Evolutionary conservation across 2,797 vertebrate genomes (phyloP).

Genomic region (Alfaro cultratus): DNA sequence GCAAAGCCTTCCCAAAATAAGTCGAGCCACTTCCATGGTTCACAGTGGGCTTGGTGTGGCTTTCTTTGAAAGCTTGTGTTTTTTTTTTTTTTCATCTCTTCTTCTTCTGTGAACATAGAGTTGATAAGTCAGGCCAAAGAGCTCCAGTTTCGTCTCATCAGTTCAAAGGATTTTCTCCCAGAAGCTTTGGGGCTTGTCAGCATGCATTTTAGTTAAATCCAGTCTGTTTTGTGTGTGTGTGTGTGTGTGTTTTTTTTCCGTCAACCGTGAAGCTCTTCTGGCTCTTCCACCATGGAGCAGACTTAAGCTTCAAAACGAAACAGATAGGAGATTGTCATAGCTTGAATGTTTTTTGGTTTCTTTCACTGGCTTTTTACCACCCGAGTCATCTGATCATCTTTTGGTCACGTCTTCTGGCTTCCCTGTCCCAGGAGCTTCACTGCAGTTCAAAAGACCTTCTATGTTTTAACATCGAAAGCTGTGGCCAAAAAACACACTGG

Average conservation of each 20-base stretch:
- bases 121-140: not conserved
- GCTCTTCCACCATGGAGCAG: not conserved
- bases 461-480: not conserved
- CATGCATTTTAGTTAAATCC: not conserved
- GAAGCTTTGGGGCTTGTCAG: constrained; percentile 28
- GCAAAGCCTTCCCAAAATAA: not conserved
- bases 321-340: not conserved
- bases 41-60: not conserved
- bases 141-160: not conserved
- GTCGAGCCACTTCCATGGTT: not conserved
- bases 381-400: not conserved
- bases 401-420: not conserved
- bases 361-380: not conserved
- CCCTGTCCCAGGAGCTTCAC: not conserved
- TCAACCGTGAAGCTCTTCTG: not conserved
- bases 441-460: not conserved
- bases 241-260: not conserved
- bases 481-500: not conserved
- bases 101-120: not conserved
- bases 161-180: constrained; percentile 4
- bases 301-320: not conserved
- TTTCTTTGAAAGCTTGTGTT: not conserved
- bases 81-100: not conserved
- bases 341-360: not conserved
- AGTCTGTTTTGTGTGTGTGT: not conserved